Base-by-base conservation (phyloP, 2,113 vertebrate species). In the Cyanocitta stelleri region DNA sequence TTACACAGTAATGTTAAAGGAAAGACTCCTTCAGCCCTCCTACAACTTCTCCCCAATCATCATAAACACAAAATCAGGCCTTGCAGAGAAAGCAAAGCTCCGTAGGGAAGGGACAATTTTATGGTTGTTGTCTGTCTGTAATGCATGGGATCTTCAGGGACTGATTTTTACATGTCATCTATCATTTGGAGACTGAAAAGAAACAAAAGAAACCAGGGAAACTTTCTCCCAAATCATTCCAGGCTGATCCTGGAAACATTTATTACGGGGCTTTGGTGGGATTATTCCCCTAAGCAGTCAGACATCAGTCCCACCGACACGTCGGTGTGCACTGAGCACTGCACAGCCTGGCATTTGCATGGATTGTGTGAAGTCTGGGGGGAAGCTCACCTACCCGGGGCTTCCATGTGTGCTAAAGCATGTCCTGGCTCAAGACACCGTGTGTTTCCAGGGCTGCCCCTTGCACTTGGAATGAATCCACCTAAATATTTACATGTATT, bases 401-500 rank as follows among this genome's bases (percentile, higher is more conserved):
- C 69, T 82, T 62, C 77, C 91, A n/a, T 6, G 14, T 92, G 56
- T 78, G 59, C 79, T 51, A 21, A 41, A 89, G 13, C 74, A 21
- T 35, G 74, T 90, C 74, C 85, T 26, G 71, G 69, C 69, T 75
- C 69, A 22, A 67, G 86, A 48, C 80, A 59, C 30, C 2, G 2
- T 10, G 8, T 10, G 51, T 82, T 93, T 89, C 27, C 89, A 44
- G 62, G 72, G 78, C 93, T 87, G 89, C 77, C 89, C 91, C 71
- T 85, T 64, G 81, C 74, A 18, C 71, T 93, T 93, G 89, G 89
- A 85, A 79, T 14, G 81, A 76, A 73, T 75, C 87, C 85, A 69
- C 74, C 67, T 54, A 81, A 96, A 94, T 95, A 95, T 95, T 95
- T 92, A 87, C 81, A 12, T 24, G 64, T 39, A 33, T 93, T 95